Base-by-base conservation (phyloP, 2,113 vertebrate species). In the Ceyx melanurus region DNA sequence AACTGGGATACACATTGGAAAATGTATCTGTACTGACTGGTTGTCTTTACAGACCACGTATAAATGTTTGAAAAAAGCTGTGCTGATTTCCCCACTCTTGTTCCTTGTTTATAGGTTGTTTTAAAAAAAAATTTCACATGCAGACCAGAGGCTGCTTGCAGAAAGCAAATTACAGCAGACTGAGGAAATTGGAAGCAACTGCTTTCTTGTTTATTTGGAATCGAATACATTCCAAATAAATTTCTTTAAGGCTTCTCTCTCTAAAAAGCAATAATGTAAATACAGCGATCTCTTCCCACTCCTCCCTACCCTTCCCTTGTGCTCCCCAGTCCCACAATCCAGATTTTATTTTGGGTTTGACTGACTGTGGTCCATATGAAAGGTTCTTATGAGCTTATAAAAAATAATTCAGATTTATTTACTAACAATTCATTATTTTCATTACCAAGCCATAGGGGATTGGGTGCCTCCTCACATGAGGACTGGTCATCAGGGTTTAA, bases 171-270 rank as follows among this genome's bases (percentile, higher is more conserved):
- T 83, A 65, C 56, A 77, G 50, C 60, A 85, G 31, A 42, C 51
- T 54, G 31, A 86, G 60, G 80, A 93, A 96, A 93, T n/a, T 58
- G 62, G 77, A 92, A 94, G 79, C 71, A 79, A 92, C 42, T 81
- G 68, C 50, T 42, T 43, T 62, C n/a, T 50, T 78, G 37, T 73
- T 86, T 73, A 73, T 57, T 93, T 90, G 68, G 42, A 66, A 5
- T 0, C 57, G 50, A 92, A 33, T 33, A 22, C 70, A 33, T 66
- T 83, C 64, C 64, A 62, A 50, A 50, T 23, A 50, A 50, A 50
- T 23, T 50, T 23, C 21, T 50, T 50, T 23, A 50, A 50, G 48
- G 22, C 48, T 50, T 50, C 22, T 50, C 22, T 50, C 51, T 84
- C 48, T 65, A 64, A 68, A 9, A 22, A 88, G 78, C 35, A 29